Base-by-base conservation (phyloP, 2,888 invertebrate genomes). In the Pseudoips prasinana region DNA sequence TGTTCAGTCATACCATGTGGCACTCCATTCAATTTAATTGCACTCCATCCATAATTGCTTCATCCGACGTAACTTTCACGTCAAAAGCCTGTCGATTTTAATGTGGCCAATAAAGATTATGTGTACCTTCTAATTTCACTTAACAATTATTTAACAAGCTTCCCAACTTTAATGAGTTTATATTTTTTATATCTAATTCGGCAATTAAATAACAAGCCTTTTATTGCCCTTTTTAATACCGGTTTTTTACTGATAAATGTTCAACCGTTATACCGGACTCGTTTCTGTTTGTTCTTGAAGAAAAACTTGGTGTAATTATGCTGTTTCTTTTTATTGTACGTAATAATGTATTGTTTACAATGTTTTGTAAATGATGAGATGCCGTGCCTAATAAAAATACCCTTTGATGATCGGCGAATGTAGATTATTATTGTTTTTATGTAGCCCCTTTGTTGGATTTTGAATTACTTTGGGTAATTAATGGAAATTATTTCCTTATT, bases 11-110 rank as follows among this genome's bases (percentile, higher is more conserved):
- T 73, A 72, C 71, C 71, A 71, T 74, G 73, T 74, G 73, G 73
- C 74, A 75, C 74, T 79, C 70, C 65, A 79, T 80, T 76, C 70
- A 66, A 68, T 85, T 81, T 86, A 84, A 87, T 87, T 84, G 74
- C 74, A 56, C 66, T 20, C 70, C 71, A 79, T 83, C 81, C 69
- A 74, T 81, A 80, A 86, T 83, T 77, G 77, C 82, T 82, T 74
- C 70, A 83, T 84, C 71, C 64, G 69, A 66, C 64, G 65, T 65
- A 47, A 75, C 79, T 81, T 81, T 82, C 81, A 69, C 71, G 66
- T 74, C 64, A 67, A 79, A 75, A 70, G 73, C 64, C 69, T 73
- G 74, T 76, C 74, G 73, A 75, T 79, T 68, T 71, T 77, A 77
- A 79, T 75, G 74, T 64, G 62, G 45, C 67, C 66, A 76, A 76